Conservation (phyloP, 1,140 invertebrate species). For the Metaphire vulgaris region DNA sequence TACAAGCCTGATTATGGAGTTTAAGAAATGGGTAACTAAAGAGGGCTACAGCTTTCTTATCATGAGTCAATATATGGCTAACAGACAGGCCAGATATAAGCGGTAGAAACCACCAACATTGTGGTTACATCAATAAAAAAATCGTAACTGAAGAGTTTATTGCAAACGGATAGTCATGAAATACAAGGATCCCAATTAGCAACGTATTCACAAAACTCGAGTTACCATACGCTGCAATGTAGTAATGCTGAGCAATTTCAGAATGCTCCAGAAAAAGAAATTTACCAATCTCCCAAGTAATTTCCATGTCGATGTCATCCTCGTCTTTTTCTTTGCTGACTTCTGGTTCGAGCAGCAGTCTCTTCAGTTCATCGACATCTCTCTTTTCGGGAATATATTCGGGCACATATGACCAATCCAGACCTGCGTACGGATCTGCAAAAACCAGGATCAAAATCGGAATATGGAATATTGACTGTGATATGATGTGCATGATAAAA, state of each 20-base stretch:
- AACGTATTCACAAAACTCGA: neutral
- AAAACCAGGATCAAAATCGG: neutral
- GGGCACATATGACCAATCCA: neutral
- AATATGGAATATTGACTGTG: neutral
- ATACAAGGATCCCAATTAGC: neutral
- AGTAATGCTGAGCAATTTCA: too few relatives aligned
- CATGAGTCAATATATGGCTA: too few relatives aligned
- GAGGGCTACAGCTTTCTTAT: too few relatives aligned
- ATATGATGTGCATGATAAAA: neutral
- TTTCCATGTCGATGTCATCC: neutral
- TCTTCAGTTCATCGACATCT: neutral
- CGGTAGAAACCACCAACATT: neutral
- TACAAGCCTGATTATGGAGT: too few relatives aligned
- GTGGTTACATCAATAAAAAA: neutral
- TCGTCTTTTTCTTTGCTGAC: neutral
- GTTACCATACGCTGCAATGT: too few relatives aligned
- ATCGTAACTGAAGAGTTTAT: neutral
- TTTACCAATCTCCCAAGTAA: neutral
- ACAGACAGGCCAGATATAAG: neutral
- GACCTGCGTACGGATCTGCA: neutral
- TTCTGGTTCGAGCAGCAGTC: neutral
- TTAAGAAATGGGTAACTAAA: too few relatives aligned
- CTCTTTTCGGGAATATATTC: neutral
- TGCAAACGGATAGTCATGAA: neutral
- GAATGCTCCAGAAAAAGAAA: too few relatives aligned